Evolutionary conservation across 2,113 vertebrate species (phyloP).

Genomic region (Barnardius zonarius): DNA sequence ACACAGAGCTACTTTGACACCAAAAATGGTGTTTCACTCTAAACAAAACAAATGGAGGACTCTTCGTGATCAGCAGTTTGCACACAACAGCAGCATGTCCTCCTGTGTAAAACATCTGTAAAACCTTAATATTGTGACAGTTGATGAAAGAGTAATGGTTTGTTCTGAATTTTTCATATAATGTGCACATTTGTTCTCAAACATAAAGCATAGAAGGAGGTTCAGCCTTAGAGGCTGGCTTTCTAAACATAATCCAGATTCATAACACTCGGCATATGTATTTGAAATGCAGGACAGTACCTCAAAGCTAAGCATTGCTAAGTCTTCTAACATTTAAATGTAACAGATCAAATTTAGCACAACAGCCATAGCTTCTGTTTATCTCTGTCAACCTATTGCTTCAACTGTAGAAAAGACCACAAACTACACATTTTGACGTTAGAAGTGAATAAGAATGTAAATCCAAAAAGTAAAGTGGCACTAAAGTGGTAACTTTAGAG

Average conservation of each 20-base stretch:
- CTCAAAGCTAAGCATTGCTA: not conserved
- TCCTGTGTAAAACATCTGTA: not conserved
- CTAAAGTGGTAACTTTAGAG: not conserved
- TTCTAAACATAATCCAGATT: constrained; percentile 5
- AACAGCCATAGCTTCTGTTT: constrained; percentile 22
- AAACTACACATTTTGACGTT: not conserved
- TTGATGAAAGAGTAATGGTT: not conserved
- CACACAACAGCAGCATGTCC: not conserved
- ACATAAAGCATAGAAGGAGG: not conserved
- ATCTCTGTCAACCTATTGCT: not conserved
- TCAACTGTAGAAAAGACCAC: not conserved
- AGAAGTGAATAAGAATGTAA: constrained; percentile 42
- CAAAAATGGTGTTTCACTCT: not conserved
- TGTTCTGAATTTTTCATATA: constrained; percentile 25
- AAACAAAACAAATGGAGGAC: not conserved
- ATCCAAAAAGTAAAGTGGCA: not conserved
- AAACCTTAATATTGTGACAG: not conserved
- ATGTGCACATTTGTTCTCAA: not conserved
- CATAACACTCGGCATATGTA: not conserved
- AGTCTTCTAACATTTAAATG: constrained; percentile 43
- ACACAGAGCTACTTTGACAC: not conserved
- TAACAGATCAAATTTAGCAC: constrained; percentile 28
- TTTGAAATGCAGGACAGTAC: constrained; percentile 42
- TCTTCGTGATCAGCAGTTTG: not conserved
- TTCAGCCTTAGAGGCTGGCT: not conserved